Conservation (phyloP, 2,888 invertebrate species). For the Chydorus sphaericus region DNA sequence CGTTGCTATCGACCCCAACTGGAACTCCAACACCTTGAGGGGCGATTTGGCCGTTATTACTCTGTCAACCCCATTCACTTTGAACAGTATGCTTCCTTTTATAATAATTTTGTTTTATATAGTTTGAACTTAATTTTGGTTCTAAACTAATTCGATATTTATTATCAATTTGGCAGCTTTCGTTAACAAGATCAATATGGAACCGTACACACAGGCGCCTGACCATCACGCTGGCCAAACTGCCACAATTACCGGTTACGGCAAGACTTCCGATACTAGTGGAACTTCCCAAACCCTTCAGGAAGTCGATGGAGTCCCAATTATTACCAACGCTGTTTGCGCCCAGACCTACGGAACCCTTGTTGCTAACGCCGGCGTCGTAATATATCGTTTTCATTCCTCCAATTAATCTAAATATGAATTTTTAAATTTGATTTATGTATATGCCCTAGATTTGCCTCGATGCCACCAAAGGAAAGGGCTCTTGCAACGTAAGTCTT, state of each 20-base stretch:
- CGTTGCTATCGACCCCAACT: conserved; percentile 18
- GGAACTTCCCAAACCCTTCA: conserved; percentile 10
- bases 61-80: background rate
- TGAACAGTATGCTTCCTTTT: background rate
- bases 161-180: background rate
- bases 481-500: too few species aligned
- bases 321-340: conserved; percentile 13
- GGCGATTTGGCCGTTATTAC: conserved; percentile 20
- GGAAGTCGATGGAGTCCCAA: conserved; percentile 5
- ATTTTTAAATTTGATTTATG: too few species aligned
- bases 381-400: too few species aligned
- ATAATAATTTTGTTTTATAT: too few species aligned
- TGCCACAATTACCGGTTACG: conserved; percentile 5
- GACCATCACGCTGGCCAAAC: conserved; percentile 4
- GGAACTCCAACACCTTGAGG: conserved; percentile 13
- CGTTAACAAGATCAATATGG: conserved; percentile 2
- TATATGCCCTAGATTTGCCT: too few species aligned
- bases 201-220: too few species aligned
- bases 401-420: too few species aligned
- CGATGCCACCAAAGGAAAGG: too few species aligned
- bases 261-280: background rate
- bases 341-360: conserved; percentile 4
- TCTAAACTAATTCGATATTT: too few species aligned
- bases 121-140: too few species aligned
- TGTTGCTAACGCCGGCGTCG: background rate